These are phyloP conservation scores for Lathronympha strigana DNA, from an alignment of 2,888 invertebrate genomes.

Conservation along the genomic window DNA sequence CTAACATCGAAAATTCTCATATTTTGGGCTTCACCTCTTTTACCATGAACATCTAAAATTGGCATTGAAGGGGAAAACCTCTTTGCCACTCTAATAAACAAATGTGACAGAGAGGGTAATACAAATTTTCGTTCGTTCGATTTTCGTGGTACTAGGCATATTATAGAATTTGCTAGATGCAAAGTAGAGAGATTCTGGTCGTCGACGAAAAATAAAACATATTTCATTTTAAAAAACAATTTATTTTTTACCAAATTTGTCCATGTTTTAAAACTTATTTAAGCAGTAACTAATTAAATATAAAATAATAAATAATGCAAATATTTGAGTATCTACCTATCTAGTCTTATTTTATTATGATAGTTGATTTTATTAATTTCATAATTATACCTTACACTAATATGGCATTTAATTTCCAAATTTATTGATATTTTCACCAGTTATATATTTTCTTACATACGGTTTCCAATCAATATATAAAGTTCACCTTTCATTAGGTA, in stretches of 20 bases:
- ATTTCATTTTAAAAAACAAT: slow-evolving; percentile 33
- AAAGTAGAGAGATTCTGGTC: too few species aligned
- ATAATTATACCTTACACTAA: slow-evolving; percentile 46
- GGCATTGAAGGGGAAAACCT: too few species aligned
- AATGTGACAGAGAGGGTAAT: too few species aligned
- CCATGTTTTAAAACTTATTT: slow-evolving; percentile 44
- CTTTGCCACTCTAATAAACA: too few species aligned
- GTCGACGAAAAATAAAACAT: neutral
- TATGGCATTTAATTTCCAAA: slow-evolving; percentile 53
- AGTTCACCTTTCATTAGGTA: too few species aligned
- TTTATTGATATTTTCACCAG: slow-evolving; percentile 12
- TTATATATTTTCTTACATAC: neutral
- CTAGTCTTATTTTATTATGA: slow-evolving; percentile 37
- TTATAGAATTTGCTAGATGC: too few species aligned
- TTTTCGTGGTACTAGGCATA: too few species aligned
- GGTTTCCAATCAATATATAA: too few species aligned
- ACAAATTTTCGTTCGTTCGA: too few species aligned
- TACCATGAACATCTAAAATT: too few species aligned
- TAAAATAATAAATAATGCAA: slow-evolving; percentile 47
- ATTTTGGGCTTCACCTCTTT: too few species aligned
- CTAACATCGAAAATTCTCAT: too few species aligned
- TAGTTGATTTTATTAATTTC: slow-evolving; percentile 37
- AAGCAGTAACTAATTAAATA: slow-evolving; percentile 44
- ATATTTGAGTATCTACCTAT: slow-evolving; percentile 25
- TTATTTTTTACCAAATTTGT: slow-evolving; percentile 35